Base-by-base conservation (phyloP, 2,113 vertebrate genomes). In the Gymnorhina tibicen region DNA sequence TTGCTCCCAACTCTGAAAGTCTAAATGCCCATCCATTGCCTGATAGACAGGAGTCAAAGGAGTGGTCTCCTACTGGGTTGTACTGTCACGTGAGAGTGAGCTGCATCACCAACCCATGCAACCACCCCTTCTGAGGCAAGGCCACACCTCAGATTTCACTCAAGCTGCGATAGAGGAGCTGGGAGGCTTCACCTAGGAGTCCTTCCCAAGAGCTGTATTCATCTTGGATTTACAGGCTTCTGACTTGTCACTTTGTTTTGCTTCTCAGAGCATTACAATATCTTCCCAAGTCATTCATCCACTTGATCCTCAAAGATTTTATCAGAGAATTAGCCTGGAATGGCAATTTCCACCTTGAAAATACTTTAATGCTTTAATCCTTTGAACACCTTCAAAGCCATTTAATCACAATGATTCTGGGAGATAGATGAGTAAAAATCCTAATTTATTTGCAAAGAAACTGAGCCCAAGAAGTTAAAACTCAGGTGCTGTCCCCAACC, bases 61-160 rank as follows among this genome's bases (percentile, higher is more conserved):
- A 80, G 7, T 37, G 16, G 9, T 68, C 11, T 42, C 41, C 8
- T 81, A 6, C 11, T 9, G 14, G 12, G 11, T 47, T 68, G 16
- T 16, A 44, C 17, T 41, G 9, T 11, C 35, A 63, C 8, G 2
- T 67, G 30, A 69, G 58, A 88, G 47, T 4, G 67, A 69, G 11
- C n/a, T 85, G 24, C 70, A 64, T 8, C 52, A 64, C 14, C 5
- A 3, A 22, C 15, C 26, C 3, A 0, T 20, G 20, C 3, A 9
- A 41, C 24, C 59, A 33, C 3, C 7, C 14, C 16, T 67, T 8
- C 3, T 33, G n/a, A 32, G 58, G 10, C 30, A 52, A 72, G 22
- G 13, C 30, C 20, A 49, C 0, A 2, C 7, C 24, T 83, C 23
- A 32, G 11, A 18, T 86, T 83, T 91, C 1, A 0, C 7, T 62